Evolutionary conservation across 1,140 invertebrate species (phyloP).

Genomic region (Drosophila dunni): DNA sequence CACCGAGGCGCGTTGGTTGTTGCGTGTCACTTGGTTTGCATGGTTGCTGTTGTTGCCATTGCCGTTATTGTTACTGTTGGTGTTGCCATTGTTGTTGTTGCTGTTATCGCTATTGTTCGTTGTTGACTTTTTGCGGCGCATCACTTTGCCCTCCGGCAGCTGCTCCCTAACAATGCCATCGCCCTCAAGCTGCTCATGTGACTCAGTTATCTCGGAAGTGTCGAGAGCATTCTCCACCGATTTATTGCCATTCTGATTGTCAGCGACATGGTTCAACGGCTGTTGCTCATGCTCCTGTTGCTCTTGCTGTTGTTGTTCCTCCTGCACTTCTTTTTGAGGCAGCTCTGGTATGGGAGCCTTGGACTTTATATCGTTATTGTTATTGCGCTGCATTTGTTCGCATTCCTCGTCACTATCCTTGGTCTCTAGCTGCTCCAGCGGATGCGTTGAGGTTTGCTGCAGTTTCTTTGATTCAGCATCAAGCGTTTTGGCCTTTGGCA

Average conservation of each 20-base stretch:
- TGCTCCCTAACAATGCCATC: conserved; percentile 87
- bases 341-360: conserved; percentile 4
- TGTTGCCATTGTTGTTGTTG: conserved; percentile 54
- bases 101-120: conserved; percentile 50
- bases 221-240: conserved; percentile 46
- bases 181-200: conserved; percentile 81
- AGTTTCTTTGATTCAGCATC: conserved; percentile 58
- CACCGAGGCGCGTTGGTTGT: conserved; percentile 86
- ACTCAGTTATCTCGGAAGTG: conserved; percentile 34
- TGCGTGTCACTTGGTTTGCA: conserved; percentile 82
- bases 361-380: conserved; percentile 41
- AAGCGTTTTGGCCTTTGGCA: conserved; percentile 69
- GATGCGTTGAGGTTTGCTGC: conserved; percentile 53
- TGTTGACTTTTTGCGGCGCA: conserved; percentile 79
- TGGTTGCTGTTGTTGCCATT: conserved; percentile 44
- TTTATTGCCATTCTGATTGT: conserved; percentile 84
- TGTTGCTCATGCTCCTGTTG: neutral
- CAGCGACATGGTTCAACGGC: conserved; percentile 46
- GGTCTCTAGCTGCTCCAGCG: conserved; percentile 41
- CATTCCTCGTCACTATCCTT: conserved; percentile 65
- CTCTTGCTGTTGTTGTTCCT: neutral
- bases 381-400: conserved; percentile 32
- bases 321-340: conserved; percentile 30
- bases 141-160: conserved; percentile 89
- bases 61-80: conserved; percentile 35